Evolutionary conservation across 2,888 invertebrate species (phyloP).

Genomic region (Chloroclystis v-ata): DNA sequence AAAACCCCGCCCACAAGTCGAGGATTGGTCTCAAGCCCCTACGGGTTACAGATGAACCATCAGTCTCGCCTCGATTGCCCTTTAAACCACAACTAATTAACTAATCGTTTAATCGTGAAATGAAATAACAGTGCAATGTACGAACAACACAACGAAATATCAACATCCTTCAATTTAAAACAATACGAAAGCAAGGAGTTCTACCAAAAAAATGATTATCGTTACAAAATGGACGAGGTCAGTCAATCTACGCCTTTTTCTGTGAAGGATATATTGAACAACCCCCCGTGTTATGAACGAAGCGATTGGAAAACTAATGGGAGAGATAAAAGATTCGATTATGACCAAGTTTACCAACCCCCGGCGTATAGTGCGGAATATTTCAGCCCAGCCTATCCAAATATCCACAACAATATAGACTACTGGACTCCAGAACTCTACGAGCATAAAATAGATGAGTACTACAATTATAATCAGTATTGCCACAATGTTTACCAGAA

Average conservation of each 20-base stretch:
- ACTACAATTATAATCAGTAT: slow-evolving; percentile 60
- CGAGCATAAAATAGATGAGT: slow-evolving; percentile 60
- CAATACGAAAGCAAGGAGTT: slow-evolving; percentile 57
- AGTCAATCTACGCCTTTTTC: slow-evolving; percentile 60
- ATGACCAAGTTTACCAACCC: slow-evolving; percentile 48
- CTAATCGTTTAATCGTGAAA: slow-evolving; percentile 47
- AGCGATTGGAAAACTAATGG: slow-evolving; percentile 60
- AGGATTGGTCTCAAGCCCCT: slow-evolving; percentile 62
- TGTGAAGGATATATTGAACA: slow-evolving; percentile 66
- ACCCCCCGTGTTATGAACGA: slow-evolving; percentile 57
- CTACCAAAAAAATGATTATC: slow-evolving; percentile 42
- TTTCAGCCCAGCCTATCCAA: slow-evolving; percentile 52
- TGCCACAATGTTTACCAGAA: slow-evolving; percentile 61
- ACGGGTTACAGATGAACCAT: slow-evolving; percentile 51
- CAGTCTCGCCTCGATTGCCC: slow-evolving; percentile 66
- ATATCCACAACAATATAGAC: slow-evolving; percentile 53
- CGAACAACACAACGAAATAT: slow-evolving; percentile 63
- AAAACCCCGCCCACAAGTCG: slow-evolving; percentile 56
- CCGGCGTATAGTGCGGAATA: slow-evolving; percentile 58
- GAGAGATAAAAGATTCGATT: slow-evolving; percentile 48
- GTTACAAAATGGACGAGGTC: slow-evolving; percentile 51
- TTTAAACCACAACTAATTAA: slow-evolving; percentile 58
- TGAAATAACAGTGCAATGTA: slow-evolving; percentile 55
- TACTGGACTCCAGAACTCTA: slow-evolving; percentile 65
- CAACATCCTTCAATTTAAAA: slow-evolving; percentile 58